Evolutionary conservation across 1,140 invertebrate genomes (phyloP).

Genomic region (Penaeus vannamei): DNA sequence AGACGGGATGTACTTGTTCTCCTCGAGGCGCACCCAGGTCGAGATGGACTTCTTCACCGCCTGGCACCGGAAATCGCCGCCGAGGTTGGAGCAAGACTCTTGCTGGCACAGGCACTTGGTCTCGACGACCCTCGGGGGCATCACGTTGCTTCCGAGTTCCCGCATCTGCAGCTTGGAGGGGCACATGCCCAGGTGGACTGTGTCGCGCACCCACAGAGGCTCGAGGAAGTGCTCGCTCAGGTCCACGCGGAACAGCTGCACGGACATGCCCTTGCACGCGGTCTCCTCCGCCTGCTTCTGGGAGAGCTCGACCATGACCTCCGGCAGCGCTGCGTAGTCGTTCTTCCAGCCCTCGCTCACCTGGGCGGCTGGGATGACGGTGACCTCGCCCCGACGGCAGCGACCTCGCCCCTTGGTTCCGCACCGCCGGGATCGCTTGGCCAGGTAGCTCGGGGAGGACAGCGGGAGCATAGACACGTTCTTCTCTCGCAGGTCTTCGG

Average conservation of each 20-base stretch:
- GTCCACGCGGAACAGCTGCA: conserved; percentile 56
- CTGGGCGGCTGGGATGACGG: not conserved
- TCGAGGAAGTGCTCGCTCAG: conserved; percentile 34
- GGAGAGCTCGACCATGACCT: conserved; percentile 40
- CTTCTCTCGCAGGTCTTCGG: not conserved
- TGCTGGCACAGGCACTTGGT: conserved; percentile 56
- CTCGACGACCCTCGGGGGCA: conserved; percentile 55
- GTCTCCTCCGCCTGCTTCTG: conserved; percentile 40
- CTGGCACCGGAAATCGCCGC: conserved; percentile 57
- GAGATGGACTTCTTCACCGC: conserved; percentile 41
- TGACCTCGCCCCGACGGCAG: conserved; percentile 29
- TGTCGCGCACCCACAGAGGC: conserved; percentile 51
- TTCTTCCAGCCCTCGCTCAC: conserved; percentile 36
- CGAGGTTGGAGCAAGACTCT: conserved; percentile 48
- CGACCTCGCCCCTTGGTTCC: not conserved
- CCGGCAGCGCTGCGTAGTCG: conserved; percentile 46
- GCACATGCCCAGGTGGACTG: conserved; percentile 53
- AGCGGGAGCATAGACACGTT: not conserved
- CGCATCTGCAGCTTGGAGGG: conserved; percentile 56
- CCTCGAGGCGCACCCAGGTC: conserved; percentile 49
- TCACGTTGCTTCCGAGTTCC: conserved; percentile 47
- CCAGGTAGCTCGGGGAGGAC: not conserved
- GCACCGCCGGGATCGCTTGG: conserved; percentile 20
- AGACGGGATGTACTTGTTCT: conserved; percentile 22
- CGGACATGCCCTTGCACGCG: conserved; percentile 43